A percentile compares a stretch with the other conserved stretches of the same genome.
Evolutionary conservation across 35 echinoderm and acorn worm species (phyloP).

Genomic region (Diadema setosum): DNA sequence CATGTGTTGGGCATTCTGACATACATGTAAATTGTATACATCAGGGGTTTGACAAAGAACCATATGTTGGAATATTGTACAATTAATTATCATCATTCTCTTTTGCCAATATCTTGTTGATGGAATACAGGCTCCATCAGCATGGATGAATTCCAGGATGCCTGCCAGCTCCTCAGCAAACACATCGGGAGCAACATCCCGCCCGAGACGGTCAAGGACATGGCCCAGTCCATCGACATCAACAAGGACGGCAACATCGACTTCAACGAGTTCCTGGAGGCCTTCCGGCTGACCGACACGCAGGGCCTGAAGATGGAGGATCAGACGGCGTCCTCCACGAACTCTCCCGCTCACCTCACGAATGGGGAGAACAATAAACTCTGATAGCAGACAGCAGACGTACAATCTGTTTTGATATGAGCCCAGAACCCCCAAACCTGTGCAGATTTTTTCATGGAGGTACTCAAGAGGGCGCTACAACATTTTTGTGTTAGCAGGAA

Average conservation of each 20-base stretch:
- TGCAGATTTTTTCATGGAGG: no score
- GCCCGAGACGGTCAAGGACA: slow-evolving; percentile 73
- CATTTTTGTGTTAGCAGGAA: no score
- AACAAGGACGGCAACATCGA: slow-evolving; percentile 97
- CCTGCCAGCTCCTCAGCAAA: slow-evolving; percentile 73
- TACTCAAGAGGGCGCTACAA: no score
- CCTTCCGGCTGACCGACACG: slow-evolving; percentile 87
- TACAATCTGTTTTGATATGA: no score
- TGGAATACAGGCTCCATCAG: slow-evolving; percentile 79
- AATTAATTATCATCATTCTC: no score
- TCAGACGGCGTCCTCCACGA: background rate
- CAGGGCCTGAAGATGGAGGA: slow-evolving; percentile 30
- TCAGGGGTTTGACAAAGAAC: no score
- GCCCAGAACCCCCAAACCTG: no score
- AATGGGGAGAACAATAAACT: slow-evolving; percentile 13
- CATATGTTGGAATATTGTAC: no score
- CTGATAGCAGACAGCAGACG: no score
- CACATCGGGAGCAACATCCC: slow-evolving; percentile 82
- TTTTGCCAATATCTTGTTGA: no score
- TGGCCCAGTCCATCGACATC: slow-evolving; percentile 90
- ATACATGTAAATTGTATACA: no score
- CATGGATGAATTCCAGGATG: slow-evolving; percentile 95
- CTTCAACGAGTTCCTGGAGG: slow-evolving; percentile 98
- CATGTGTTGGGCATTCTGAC: no score
- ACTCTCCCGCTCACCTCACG: background rate